Evolutionary conservation across 2,113 vertebrate genomes (phyloP).

Genomic region (Capreolus pygargus): DNA sequence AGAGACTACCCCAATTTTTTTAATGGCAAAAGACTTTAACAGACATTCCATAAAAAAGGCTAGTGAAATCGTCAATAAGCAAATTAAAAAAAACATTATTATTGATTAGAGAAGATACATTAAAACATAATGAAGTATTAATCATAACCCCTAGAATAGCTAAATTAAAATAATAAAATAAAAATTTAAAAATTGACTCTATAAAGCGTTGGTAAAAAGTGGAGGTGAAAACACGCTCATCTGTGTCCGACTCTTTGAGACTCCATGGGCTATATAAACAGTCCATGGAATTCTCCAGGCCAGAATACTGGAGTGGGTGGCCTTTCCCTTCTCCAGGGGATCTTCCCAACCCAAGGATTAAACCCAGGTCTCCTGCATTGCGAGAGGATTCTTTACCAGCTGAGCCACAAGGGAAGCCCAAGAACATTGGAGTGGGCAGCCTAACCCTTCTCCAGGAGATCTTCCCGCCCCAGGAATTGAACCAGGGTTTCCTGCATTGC

Average conservation of each 20-base stretch:
- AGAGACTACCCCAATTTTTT: not conserved
- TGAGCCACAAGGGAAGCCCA: not conserved
- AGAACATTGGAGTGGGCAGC: not conserved
- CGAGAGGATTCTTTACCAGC: not conserved
- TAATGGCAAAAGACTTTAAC: not conserved
- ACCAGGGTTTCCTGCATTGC: not conserved
- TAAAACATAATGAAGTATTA: not conserved
- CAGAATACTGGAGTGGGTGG: not conserved
- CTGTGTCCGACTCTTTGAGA: rapidly evolving
- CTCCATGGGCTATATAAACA: not conserved
- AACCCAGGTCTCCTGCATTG: not conserved
- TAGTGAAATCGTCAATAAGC: not conserved
- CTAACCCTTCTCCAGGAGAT: not conserved
- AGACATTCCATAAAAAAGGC: not conserved
- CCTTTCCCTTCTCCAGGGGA: not conserved
- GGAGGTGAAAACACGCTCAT: not conserved
- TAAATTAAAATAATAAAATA: not conserved
- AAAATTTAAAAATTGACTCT: not conserved
- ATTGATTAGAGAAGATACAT: not conserved
- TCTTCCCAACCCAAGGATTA: not conserved
- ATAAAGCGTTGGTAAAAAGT: not conserved
- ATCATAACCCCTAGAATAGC: not conserved
- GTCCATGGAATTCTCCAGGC: not conserved
- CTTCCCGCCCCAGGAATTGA: not conserved
- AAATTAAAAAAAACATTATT: constrained; percentile 21